Evolutionary conservation across 2,113 vertebrate genomes (phyloP).

Genomic region (Elephas maximus): DNA sequence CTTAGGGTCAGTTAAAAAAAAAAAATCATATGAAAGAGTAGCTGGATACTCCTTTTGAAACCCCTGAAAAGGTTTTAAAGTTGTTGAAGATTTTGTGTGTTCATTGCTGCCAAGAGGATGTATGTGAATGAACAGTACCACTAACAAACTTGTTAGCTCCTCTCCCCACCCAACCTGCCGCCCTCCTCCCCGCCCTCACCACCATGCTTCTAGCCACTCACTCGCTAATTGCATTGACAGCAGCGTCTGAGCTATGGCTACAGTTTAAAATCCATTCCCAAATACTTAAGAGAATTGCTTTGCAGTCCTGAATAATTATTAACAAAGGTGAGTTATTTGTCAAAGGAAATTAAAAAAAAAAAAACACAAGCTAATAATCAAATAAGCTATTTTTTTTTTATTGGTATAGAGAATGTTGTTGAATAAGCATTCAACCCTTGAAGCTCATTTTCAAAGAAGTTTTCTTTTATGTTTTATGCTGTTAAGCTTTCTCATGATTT

Average conservation of each 20-base stretch:
- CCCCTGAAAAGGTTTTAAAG: not conserved
- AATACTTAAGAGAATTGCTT: constrained; percentile 61
- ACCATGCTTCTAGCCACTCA: not conserved
- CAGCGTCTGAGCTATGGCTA: not conserved
- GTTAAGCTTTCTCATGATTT: constrained; percentile 80
- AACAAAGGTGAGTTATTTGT: constrained; percentile 81
- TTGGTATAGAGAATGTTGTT: constrained; percentile 74
- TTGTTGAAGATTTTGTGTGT: not conserved
- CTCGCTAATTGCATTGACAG: not conserved
- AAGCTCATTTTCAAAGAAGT: constrained; percentile 77
- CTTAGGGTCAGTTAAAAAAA: not conserved
- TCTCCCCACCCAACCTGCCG: not conserved
- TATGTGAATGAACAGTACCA: not conserved
- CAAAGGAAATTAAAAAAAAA: constrained; percentile 71
- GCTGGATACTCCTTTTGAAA: not conserved
- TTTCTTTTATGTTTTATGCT: constrained; percentile 68
- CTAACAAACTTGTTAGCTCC: not conserved
- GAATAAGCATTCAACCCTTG: constrained; percentile 79
- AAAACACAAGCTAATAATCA: constrained; percentile 79
- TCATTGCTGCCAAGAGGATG: not conserved
- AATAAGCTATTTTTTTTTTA: constrained; percentile 66
- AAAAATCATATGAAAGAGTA: constrained; percentile 2
- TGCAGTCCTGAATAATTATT: constrained; percentile 78
- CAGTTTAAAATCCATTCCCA: constrained; percentile 62
- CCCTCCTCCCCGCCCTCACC: too few relatives aligned